phyloP scores from a whole-genome alignment of 2,888 invertebrate genomes.

The Diabrotica balteata region DNA sequence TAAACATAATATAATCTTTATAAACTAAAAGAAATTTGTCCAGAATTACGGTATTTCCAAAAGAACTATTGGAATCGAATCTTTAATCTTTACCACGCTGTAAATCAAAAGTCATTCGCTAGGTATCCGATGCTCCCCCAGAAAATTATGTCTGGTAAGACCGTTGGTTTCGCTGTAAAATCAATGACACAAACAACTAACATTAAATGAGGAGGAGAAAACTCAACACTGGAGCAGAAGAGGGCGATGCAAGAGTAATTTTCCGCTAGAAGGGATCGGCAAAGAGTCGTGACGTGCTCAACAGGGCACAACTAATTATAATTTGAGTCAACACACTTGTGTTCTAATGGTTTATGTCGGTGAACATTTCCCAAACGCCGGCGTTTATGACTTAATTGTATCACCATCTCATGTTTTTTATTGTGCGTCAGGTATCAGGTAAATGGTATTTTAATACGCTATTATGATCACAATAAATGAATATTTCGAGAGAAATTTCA shows the following conservation, averaged over 20 bases:
- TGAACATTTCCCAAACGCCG: constrained; percentile 9
- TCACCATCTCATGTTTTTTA: background rate
- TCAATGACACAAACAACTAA: constrained; percentile 12
- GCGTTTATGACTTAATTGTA: constrained; percentile 1
- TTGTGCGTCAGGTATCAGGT: no score
- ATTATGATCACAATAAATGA: no score
- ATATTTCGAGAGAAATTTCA: no score
- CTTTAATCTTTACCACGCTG: no score
- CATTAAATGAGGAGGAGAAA: constrained; percentile 6
- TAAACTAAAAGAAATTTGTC: no score
- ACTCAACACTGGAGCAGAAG: constrained; percentile 13
- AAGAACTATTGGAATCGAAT: no score
- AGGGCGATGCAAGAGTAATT: constrained; percentile 31
- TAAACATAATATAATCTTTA: no score
- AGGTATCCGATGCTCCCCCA: no score
- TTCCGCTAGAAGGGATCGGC: constrained; percentile 27
- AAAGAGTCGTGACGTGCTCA: constrained; percentile 33
- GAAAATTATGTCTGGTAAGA: no score
- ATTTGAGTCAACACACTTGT: constrained; percentile 27
- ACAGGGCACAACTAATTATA: constrained; percentile 28
- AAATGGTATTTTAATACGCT: no score
- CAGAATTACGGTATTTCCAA: no score
- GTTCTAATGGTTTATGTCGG: constrained; percentile 15
- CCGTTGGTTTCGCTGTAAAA: constrained; percentile 1
- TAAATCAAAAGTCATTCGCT: no score